A percentile compares a stretch with the other conserved stretches of the same genome.
These are phyloP conservation scores for Sabellastarte sp. DNA, from an alignment of 2,888 invertebrate genomes.

Conservation along the genomic window DNA sequence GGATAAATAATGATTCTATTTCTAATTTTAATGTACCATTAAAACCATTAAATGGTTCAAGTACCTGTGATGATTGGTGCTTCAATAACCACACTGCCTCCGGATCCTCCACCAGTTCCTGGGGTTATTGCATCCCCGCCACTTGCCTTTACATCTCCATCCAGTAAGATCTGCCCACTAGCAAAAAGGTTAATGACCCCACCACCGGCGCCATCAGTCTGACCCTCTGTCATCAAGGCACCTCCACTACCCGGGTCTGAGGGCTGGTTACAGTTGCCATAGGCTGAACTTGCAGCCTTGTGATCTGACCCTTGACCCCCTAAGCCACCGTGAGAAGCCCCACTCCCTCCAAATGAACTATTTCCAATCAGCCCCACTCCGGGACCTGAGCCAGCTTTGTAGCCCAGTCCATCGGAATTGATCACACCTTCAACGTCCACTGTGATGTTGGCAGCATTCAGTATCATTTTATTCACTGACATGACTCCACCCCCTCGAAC, in stretches of 20 bases:
- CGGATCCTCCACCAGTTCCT: conserved; percentile 38
- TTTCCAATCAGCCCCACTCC: too few relatives aligned
- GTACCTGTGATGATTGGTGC: conserved; percentile 33
- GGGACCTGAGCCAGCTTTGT: conserved; percentile 25
- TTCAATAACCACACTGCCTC: conserved; percentile 32
- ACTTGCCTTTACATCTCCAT: conserved; percentile 23
- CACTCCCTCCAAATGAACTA: conserved; percentile 10
- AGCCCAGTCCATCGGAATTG: conserved; percentile 32
- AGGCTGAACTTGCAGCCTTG: conserved; percentile 23
- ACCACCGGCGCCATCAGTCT: conserved; percentile 32
- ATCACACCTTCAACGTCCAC: conserved; percentile 40
- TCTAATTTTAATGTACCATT: too few relatives aligned
- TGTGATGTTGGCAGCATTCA: conserved; percentile 38
- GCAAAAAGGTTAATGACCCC: conserved; percentile 23
- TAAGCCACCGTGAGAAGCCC: conserved; percentile 40
- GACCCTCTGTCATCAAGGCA: conserved; percentile 1
- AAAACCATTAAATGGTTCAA: too few relatives aligned
- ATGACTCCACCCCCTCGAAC: too few relatives aligned
- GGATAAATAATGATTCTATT: too few relatives aligned
- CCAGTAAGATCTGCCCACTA: too few relatives aligned
- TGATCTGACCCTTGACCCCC: conserved; percentile 33
- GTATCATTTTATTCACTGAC: too few relatives aligned
- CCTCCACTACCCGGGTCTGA: conserved; percentile 38
- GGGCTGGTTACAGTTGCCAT: conserved; percentile 30
- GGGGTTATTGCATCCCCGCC: conserved; percentile 19